phyloP scores from a whole-genome alignment of 1,140 invertebrate species.

The Oryzaephilus surinamensis region DNA sequence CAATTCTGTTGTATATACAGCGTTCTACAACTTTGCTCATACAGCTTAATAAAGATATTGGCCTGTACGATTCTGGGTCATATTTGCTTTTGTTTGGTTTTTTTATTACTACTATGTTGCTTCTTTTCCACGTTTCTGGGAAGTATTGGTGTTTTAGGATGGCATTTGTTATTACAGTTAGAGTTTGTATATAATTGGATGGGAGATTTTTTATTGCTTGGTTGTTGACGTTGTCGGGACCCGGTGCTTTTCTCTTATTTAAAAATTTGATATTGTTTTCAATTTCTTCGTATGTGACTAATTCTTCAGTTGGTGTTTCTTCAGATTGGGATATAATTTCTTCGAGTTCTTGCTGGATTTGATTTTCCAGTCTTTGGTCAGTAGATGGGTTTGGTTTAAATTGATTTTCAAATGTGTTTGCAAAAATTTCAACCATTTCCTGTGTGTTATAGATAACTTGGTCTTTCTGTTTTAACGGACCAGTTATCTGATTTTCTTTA shows the following conservation, averaged over 20 bases:
- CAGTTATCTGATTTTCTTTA: no score
- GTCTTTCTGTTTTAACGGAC: no score
- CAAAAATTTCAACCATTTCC: no score
- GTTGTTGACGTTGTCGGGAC: background rate
- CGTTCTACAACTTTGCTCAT: constrained; percentile 28
- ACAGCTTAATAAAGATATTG: constrained; percentile 29
- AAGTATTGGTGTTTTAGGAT: background rate
- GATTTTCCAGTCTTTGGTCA: no score
- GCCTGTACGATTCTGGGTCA: constrained; percentile 19
- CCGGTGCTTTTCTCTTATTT: background rate
- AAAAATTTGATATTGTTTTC: no score
- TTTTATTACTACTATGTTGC: constrained; percentile 14
- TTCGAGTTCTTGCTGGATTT: no score
- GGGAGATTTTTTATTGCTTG: background rate
- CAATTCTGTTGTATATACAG: constrained; percentile 5
- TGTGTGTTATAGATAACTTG: no score
- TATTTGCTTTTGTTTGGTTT: constrained; percentile 32
- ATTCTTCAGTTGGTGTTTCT: no score
- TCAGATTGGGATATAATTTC: no score
- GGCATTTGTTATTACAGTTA: background rate
- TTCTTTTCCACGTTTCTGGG: background rate
- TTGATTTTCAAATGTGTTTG: no score
- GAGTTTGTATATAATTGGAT: background rate
- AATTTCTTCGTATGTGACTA: no score
- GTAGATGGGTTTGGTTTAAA: no score